Percentiles rank a stretch among this genome's conserved stretches.
Evolutionary conservation across 2,888 invertebrate species (phyloP).

Genomic region (Plagodis pulveraria): DNA sequence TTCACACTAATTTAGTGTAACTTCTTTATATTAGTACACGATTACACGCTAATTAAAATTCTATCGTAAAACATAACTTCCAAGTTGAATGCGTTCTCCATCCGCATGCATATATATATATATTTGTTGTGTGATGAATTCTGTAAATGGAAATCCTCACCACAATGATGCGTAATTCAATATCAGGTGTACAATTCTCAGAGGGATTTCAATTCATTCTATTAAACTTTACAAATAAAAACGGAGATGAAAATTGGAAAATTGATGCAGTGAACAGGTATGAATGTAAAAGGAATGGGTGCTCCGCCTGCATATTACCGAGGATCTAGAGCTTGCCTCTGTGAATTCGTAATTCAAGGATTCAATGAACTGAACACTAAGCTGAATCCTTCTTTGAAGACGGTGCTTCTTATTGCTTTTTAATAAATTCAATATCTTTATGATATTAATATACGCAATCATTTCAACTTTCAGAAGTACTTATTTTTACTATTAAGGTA

Average conservation of each 20-base stretch:
- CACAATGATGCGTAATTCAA: no score
- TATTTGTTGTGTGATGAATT: no score
- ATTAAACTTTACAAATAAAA: background rate
- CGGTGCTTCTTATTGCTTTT: background rate
- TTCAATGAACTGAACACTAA: slow-evolving; percentile 26
- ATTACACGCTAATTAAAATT: no score
- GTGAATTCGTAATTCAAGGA: slow-evolving; percentile 30
- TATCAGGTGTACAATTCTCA: background rate
- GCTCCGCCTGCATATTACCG: slow-evolving; percentile 29
- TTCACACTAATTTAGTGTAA: no score
- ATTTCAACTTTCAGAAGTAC: no score
- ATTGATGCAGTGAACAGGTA: slow-evolving; percentile 19
- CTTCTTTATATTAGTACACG: no score
- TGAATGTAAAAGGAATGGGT: slow-evolving; percentile 19
- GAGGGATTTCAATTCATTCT: background rate
- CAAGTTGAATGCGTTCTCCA: no score
- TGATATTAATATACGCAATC: no score
- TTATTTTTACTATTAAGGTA: no score
- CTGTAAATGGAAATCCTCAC: no score
- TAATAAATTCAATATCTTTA: background rate
- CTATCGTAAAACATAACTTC: no score
- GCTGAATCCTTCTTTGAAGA: slow-evolving; percentile 6
- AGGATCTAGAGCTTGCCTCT: slow-evolving; percentile 31
- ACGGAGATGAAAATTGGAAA: slow-evolving; percentile 13
- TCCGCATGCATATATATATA: no score